Evolutionary conservation across 1,140 invertebrate species (phyloP), one percentile per base, ranked within the genome.

Genomic region (Lepidurus packardi): DNA sequence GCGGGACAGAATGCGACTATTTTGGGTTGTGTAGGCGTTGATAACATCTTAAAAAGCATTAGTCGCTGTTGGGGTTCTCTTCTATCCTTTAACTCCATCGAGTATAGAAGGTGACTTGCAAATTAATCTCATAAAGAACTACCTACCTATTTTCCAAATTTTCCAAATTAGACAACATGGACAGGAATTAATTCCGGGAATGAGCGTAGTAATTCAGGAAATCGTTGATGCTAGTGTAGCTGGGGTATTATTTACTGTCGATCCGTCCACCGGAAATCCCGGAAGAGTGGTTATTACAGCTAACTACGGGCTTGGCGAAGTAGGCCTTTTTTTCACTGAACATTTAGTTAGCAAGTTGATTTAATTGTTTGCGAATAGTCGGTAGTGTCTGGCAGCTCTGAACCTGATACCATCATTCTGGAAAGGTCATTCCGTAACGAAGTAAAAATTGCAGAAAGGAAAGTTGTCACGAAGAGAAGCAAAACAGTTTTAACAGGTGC

Each of bases 1-100:
- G 93, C 94, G n/a, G 94, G 94, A 25, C 93, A 95, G 86, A 92
- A 95, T 85, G 89, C 90, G 73, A 94, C 92, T 0, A 88, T 90
- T 80, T 85, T 95, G 1, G 92, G 92, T 44, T 83, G 84, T 41
- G 85, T 83, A 9, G 82, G 85, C 43, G 53, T 80, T 21, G 84
- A 85, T 7, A 85, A 90, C 81, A 84, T 94, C 2, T 73, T 89
- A 1, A 80, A 85, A 43, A 89, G 88, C 1, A 84, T 94, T 5
- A 85, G 88, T 43, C 86, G 88, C 73, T 95, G 93, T 82, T 95
- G 93, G 93, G 90, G 89, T 0, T 94, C 93, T 1, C 88, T 93
- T 45, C 94, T 90, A 82, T 87, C 91, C 0, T 90, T 88, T 80
- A 90, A 91, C 80, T 92, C 92, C 80, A 89, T 93, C 1, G 87